Percentiles rank a stretch among this genome's conserved stretches.
Conservation (phyloP, 1,140 invertebrate genomes). For the Riptortus pedestris region DNA sequence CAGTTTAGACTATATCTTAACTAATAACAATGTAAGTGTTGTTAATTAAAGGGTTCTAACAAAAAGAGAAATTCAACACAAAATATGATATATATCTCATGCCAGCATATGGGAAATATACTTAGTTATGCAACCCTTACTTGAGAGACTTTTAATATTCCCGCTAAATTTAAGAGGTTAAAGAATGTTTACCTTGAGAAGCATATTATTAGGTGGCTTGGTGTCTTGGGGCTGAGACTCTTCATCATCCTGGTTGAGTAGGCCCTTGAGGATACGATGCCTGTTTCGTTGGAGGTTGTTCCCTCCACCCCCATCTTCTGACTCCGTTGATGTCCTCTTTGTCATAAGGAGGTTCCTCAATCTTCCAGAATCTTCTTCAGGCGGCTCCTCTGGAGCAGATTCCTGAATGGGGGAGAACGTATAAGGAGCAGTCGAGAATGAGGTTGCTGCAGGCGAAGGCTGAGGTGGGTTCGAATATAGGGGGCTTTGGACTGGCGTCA, state of each 20-base stretch:
- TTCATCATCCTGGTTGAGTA: conserved; percentile 74
- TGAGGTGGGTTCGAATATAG: conserved; percentile 29
- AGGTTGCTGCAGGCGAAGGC: background rate
- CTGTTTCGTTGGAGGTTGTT: conserved; percentile 35
- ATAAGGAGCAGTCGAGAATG: background rate
- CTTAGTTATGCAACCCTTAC: too few relatives aligned
- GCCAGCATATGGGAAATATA: too few relatives aligned
- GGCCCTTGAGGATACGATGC: conserved; percentile 58
- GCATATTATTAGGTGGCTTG: conserved; percentile 49
- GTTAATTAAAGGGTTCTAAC: too few relatives aligned
- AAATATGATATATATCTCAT: too few relatives aligned
- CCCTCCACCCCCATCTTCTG: conserved; percentile 36
- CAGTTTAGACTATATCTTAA: too few relatives aligned
- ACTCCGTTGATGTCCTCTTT: conserved; percentile 37
- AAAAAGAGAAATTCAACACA: too few relatives aligned
- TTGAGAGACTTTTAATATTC: too few relatives aligned
- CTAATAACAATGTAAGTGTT: too few relatives aligned
- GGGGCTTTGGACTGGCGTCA: conserved; percentile 39
- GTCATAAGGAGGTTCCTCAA: conserved; percentile 55
- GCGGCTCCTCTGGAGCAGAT: conserved; percentile 32
- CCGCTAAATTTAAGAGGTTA: too few relatives aligned
- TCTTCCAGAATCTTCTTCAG: conserved; percentile 47
- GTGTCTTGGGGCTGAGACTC: conserved; percentile 37
- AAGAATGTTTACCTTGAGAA: conserved; percentile 54
- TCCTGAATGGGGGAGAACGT: background rate